These are phyloP conservation scores for Cinclus mexicanus DNA, from an alignment of 2,113 vertebrate species.

Conservation along the genomic window DNA sequence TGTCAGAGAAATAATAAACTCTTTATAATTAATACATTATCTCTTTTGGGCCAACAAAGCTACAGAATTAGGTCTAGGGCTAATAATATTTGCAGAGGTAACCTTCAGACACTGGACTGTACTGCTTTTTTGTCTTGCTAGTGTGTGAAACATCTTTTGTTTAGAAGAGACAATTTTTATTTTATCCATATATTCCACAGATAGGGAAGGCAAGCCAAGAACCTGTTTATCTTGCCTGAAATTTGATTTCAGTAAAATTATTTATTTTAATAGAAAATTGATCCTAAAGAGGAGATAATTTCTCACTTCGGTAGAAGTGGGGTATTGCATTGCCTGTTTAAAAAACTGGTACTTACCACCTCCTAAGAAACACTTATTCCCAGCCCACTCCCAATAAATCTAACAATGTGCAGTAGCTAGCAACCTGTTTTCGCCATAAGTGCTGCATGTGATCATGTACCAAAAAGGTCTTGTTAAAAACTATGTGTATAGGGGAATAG, in stretches of 20 bases:
- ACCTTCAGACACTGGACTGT: not conserved
- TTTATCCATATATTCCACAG: not conserved
- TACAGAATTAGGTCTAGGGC: not conserved
- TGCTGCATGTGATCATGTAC: not conserved
- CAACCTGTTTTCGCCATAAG: not conserved
- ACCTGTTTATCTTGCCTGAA: not conserved
- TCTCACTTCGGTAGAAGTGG: not conserved
- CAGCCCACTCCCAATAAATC: not conserved
- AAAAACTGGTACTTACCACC: not conserved
- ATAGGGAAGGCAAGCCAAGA: not conserved
- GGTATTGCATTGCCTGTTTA: not conserved
- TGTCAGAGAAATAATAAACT: not conserved
- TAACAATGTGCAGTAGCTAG: not conserved
- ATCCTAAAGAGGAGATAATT: not conserved
- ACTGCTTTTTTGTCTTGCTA: not conserved
- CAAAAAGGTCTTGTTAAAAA: not conserved
- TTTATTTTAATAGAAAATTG: conserved; percentile 14
- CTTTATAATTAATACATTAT: not conserved
- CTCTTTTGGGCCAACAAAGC: not conserved
- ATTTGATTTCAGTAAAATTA: not conserved
- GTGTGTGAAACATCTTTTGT: not conserved
- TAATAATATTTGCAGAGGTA: not conserved
- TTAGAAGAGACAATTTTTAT: not conserved
- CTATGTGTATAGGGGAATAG: not conserved
- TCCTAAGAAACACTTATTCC: not conserved